These are phyloP conservation scores for Volucella inflata DNA, from an alignment of 2,888 invertebrate genomes.

Conservation along the genomic window DNA sequence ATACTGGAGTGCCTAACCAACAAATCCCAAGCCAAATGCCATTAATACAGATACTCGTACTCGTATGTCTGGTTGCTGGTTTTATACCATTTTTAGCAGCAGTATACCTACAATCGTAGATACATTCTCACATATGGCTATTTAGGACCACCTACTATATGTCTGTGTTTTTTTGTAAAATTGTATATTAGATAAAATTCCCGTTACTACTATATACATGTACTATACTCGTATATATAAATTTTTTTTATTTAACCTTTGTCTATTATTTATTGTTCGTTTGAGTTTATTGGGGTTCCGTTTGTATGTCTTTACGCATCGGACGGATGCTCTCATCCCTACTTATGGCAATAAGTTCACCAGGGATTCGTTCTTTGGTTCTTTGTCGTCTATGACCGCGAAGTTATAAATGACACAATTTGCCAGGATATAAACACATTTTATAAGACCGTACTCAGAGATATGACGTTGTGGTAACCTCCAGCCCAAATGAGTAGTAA, in stretches of 20 bases:
- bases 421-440: slow-evolving; percentile 66
- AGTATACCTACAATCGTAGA: neutral
- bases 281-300: slow-evolving; percentile 65
- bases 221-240: no score
- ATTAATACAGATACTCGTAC: no score
- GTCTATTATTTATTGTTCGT: slow-evolving; percentile 66
- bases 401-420: slow-evolving; percentile 70
- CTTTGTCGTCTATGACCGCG: slow-evolving; percentile 72
- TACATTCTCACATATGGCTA: no score
- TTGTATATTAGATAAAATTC: slow-evolving; percentile 61
- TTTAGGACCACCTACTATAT: no score
- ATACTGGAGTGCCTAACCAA: no score
- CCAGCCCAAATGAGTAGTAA: slow-evolving; percentile 51
- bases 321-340: neutral
- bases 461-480: slow-evolving; percentile 64
- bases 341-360: slow-evolving; percentile 11
- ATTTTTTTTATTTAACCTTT: slow-evolving; percentile 52
- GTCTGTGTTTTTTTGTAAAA: neutral
- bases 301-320: slow-evolving; percentile 8
- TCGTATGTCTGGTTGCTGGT: no score
- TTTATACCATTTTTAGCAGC: no score
- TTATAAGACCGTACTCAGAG: slow-evolving; percentile 62
- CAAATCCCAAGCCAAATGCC: no score
- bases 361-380: slow-evolving; percentile 39
- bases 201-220: slow-evolving; percentile 1